Percentiles rank a stretch among this genome's conserved stretches.
phyloP scores from a whole-genome alignment of 2,797 vertebrate genomes.

The Darevskia nairensis region DNA sequence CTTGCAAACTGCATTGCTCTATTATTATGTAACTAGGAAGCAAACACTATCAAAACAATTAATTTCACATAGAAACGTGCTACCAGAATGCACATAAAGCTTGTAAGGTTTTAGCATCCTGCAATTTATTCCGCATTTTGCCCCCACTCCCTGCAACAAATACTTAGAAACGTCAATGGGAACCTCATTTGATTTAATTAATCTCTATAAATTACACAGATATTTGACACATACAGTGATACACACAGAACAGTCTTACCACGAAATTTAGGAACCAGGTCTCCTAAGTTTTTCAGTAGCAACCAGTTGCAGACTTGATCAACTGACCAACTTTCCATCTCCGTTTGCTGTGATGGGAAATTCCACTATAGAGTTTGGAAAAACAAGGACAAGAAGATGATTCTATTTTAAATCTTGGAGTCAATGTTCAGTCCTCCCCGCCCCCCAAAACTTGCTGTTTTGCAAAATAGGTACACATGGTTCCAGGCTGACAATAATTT shows the following conservation, averaged over 20 bases:
- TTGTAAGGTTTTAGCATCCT: neutral
- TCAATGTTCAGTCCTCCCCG: slow-evolving; percentile 25
- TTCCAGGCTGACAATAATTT: neutral
- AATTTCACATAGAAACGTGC: neutral
- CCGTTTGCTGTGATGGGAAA: slow-evolving; percentile 28
- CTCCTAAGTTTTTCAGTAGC: slow-evolving; percentile 75
- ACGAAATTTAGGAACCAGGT: slow-evolving; percentile 76
- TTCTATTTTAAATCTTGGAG: slow-evolving; percentile 28
- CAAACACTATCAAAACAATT: neutral
- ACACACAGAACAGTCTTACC: slow-evolving; percentile 69
- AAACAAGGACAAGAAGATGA: slow-evolving; percentile 6
- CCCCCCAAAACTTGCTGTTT: slow-evolving; percentile 16
- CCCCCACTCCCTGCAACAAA: neutral
- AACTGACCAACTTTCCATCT: slow-evolving; percentile 79
- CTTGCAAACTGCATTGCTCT: neutral
- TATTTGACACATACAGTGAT: neutral
- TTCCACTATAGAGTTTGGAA: slow-evolving; percentile 50
- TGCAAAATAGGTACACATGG: slow-evolving; percentile 1
- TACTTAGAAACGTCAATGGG: neutral
- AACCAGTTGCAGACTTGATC: slow-evolving; percentile 79
- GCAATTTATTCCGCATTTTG: neutral
- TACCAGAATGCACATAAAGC: neutral
- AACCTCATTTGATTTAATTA: slow-evolving; percentile 1
- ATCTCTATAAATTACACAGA: neutral
- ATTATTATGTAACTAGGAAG: neutral